Evolutionary conservation across 2,113 vertebrate species (phyloP).

Genomic region (Trachemys scripta): DNA sequence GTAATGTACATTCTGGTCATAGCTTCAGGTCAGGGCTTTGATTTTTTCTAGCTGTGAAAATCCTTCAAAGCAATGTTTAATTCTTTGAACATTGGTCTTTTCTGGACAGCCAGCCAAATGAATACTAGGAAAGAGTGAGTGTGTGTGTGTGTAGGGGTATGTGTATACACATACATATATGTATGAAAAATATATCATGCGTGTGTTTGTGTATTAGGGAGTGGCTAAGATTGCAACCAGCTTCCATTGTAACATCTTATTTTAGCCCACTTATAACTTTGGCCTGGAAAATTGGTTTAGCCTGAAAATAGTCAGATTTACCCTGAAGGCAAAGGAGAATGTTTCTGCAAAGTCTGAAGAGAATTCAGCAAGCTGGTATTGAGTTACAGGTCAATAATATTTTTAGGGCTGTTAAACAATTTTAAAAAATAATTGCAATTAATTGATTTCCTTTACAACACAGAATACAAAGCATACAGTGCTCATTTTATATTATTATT

Average conservation of each 20-base stretch:
- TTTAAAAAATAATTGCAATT: no score
- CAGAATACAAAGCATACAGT: no score
- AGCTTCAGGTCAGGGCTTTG: neutral
- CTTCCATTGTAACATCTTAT: neutral
- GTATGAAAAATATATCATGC: neutral
- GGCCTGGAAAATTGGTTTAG: neutral
- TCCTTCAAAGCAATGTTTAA: neutral
- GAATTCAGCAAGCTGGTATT: neutral
- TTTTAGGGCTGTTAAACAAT: neutral
- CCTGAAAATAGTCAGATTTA: neutral
- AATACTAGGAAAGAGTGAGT: neutral
- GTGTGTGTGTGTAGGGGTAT: neutral
- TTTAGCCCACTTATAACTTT: neutral
- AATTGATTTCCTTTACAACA: no score
- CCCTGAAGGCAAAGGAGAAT: neutral
- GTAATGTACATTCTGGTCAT: fast-evolving
- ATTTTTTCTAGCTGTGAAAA: neutral
- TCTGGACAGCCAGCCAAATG: neutral
- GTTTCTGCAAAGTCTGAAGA: neutral
- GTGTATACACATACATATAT: neutral
- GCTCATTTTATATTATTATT: no score
- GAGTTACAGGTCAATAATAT: neutral
- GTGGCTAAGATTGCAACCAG: neutral
- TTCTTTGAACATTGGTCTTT: neutral
- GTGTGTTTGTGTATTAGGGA: neutral